A percentile compares a stretch with the other conserved stretches of the same genome.
phyloP scores from a whole-genome alignment of 2,888 invertebrate genomes.

The Baronia brevicornis region DNA sequence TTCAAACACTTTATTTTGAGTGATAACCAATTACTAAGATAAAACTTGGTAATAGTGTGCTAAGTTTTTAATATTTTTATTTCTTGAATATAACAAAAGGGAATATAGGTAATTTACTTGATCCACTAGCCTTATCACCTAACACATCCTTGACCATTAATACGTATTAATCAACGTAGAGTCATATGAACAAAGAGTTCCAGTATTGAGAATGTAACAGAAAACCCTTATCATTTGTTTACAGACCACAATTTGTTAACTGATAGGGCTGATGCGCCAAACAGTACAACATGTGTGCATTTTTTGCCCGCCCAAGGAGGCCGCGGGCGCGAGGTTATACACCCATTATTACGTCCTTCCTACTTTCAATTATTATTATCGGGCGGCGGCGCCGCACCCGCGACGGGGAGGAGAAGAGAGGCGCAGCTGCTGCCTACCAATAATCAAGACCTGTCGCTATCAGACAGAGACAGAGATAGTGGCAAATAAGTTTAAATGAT shows the following conservation, averaged over 20 bases:
- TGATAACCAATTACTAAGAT: no score
- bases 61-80: no score
- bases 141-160: constrained; percentile 38
- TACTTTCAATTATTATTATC: constrained; percentile 76
- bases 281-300: constrained; percentile 66
- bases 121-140: no score
- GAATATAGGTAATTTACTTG: no score
- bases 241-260: constrained; percentile 40
- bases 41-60: no score
- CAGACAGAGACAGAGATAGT: constrained; percentile 56
- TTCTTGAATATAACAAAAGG: no score
- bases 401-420: constrained; percentile 74
- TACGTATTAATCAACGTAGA: constrained; percentile 39
- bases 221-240: constrained; percentile 52
- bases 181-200: constrained; percentile 47
- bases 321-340: constrained; percentile 75
- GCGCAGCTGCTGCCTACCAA: constrained; percentile 77
- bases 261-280: constrained; percentile 41
- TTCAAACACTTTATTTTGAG: no score
- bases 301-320: constrained; percentile 76
- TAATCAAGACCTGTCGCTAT: constrained; percentile 68
- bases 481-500: constrained; percentile 25
- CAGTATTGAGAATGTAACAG: constrained; percentile 28
- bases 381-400: constrained; percentile 70
- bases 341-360: constrained; percentile 76